Evolutionary conservation across 2,888 invertebrate genomes (phyloP), one percentile per base, ranked within the genome.

Genomic region (Corbicula japonica): DNA sequence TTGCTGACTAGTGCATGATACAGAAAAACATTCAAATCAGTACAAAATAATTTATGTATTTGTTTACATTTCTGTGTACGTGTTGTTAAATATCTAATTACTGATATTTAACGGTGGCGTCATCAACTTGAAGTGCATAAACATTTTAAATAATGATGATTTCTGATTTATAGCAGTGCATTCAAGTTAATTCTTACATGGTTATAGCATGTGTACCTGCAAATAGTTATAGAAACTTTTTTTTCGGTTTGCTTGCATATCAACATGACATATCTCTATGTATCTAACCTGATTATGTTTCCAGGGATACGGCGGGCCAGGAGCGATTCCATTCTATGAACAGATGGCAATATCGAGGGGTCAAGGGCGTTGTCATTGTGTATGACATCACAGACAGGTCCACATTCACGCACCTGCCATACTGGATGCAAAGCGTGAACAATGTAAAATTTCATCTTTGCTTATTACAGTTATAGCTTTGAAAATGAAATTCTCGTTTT

Each of bases 341-440:
- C 61, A 97, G 97, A 15, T 97, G 97, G 5, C 97, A 97, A 94
- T 97, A 97, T 93, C 95, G 97, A 58, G 97, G 97, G 4, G 97
- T 97, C 18, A 97, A 97, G 91, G 98, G 98, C 65, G 97, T 98
- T 88, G 95, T 97, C 58, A 95, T 98, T 28, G 97, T 98, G 95
- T 98, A 98, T 92, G 98, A 98, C 93, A 97, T 97, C 86, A 97
- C 97, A 48, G 97, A 97, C 93, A 94, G 97, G 90, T 97, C 97
- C 91, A 97, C 97, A n/a, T 98, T 97, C 93, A 97, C 97, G 93
- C 97, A 97, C 94, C 94, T 98, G 85, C 96, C 97, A 10, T 97
- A 97, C 92, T 98, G 98, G 98, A 95, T 98, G 80, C 95, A 97
- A 93, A 97, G 97, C 94, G 97, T 98, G 87, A 96, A 97, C 94